These are phyloP conservation scores for Hemibagrus guttatus DNA, from an alignment of 2,797 vertebrate species.

Conservation along the genomic window DNA sequence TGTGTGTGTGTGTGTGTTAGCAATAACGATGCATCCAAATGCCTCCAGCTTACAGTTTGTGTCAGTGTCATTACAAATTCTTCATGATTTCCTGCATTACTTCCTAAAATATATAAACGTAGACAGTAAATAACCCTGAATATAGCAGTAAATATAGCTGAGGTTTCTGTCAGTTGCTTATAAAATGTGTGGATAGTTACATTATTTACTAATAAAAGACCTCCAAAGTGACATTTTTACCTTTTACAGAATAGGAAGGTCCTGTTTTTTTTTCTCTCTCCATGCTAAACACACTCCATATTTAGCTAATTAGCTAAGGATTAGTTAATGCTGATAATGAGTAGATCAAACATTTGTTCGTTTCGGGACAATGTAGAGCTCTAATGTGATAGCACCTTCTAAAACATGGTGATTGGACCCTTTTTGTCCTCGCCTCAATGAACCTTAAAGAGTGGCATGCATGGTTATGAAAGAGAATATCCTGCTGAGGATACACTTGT, in stretches of 20 bases:
- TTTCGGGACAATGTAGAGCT: slow-evolving; percentile 23
- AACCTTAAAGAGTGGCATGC: slow-evolving; percentile 54
- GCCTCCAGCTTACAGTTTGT: not conserved
- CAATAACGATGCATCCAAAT: slow-evolving; percentile 3
- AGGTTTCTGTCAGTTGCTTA: not conserved
- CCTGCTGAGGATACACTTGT: slow-evolving; percentile 76
- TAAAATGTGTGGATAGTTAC: not conserved
- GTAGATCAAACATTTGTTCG: slow-evolving; percentile 33
- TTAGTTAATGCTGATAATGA: slow-evolving; percentile 24
- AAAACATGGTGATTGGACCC: slow-evolving; percentile 25
- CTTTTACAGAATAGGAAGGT: not conserved
- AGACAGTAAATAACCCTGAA: not conserved
- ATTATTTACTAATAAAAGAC: not conserved
- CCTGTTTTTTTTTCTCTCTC: not conserved
- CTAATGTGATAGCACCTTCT: slow-evolving; percentile 41
- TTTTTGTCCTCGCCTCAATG: slow-evolving; percentile 45
- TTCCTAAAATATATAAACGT: not conserved
- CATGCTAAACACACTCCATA: slow-evolving; percentile 2
- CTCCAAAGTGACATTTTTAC: not conserved
- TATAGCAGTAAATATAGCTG: not conserved
- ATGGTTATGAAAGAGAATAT: slow-evolving; percentile 53
- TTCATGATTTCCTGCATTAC: not conserved
- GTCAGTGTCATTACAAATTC: not conserved
- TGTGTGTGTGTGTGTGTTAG: slow-evolving; percentile 16
- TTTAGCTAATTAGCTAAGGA: slow-evolving; percentile 27